A percentile compares a stretch with the other conserved stretches of the same genome.
Evolutionary conservation across 1,140 invertebrate genomes (phyloP).

Genomic region (Drosophila nannoptera): DNA sequence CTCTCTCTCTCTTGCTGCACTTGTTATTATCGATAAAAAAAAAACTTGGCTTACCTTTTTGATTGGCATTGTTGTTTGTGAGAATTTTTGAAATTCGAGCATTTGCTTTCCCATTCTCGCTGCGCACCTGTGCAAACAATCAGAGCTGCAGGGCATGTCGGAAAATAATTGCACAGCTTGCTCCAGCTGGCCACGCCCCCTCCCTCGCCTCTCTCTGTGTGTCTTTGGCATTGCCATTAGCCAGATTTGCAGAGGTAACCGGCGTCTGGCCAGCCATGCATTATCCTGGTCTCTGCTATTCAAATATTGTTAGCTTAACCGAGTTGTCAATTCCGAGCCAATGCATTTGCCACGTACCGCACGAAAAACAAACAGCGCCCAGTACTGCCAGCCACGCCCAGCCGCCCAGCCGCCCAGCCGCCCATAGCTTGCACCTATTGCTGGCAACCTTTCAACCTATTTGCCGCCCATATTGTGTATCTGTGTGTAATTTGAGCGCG

Average conservation of each 20-base stretch:
- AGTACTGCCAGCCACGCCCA: constrained; percentile 1
- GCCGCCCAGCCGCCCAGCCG: neutral
- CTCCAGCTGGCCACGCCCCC: neutral
- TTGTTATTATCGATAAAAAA: constrained; percentile 4
- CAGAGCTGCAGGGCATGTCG: constrained; percentile 36
- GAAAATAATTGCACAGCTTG: constrained; percentile 53
- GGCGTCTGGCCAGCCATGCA: constrained; percentile 20
- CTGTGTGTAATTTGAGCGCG: constrained; percentile 59
- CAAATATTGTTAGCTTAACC: constrained; percentile 73
- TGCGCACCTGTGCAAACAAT: constrained; percentile 13
- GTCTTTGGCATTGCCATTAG: constrained; percentile 21
- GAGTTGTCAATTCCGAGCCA: constrained; percentile 70
- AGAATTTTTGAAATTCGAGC: constrained; percentile 7
- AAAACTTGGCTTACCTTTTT: constrained; percentile 4
- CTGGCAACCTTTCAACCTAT: neutral
- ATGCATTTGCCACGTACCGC: constrained; percentile 56
- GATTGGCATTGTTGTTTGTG: constrained; percentile 20
- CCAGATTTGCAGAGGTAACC: constrained; percentile 26
- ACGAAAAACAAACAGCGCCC: constrained; percentile 57
- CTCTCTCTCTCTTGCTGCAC: no score
- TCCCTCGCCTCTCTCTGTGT: neutral
- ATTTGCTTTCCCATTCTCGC: constrained; percentile 9
- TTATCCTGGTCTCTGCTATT: constrained; percentile 54
- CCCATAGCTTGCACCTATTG: no score
- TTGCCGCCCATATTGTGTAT: constrained; percentile 10